Conservation (phyloP, 2,113 vertebrate genomes). For the Desmodus rotundus region DNA sequence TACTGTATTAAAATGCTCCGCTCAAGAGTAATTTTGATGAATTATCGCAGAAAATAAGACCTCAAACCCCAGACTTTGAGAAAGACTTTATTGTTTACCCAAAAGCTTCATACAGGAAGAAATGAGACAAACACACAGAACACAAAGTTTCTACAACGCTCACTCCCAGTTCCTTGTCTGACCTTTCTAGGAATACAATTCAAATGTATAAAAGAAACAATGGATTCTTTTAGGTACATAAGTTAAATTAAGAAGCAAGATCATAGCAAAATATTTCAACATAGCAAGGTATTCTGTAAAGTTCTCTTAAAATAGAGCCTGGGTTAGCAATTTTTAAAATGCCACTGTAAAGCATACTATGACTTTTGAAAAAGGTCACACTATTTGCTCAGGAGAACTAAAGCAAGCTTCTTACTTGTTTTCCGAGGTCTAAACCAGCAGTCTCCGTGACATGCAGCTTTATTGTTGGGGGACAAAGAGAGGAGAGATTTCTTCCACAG, state of each 20-base stretch:
- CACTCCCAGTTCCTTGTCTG: background rate
- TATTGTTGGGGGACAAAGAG: background rate
- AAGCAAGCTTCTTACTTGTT: background rate
- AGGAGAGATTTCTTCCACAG: background rate
- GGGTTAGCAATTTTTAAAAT: background rate
- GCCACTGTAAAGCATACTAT: background rate
- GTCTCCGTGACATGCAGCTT: background rate
- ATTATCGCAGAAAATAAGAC: background rate
- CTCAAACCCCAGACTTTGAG: background rate
- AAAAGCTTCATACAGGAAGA: background rate
- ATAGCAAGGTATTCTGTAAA: background rate
- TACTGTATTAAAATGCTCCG: background rate
- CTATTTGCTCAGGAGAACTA: background rate
- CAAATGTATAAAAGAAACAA: background rate
- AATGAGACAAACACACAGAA: background rate
- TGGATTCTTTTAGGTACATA: background rate
- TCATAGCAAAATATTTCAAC: background rate
- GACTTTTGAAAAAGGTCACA: background rate
- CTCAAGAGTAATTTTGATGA: background rate
- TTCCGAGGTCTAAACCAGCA: background rate
- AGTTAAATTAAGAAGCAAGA: background rate
- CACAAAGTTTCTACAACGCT: background rate
- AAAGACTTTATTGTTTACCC: constrained; percentile 13
- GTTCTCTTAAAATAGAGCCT: background rate
- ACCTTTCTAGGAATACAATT: background rate